A percentile compares a stretch with the other conserved stretches of the same genome.
These are phyloP conservation scores for Brachypteracias leptosomus DNA, from an alignment of 2,113 vertebrate genomes.

Conservation along the genomic window DNA sequence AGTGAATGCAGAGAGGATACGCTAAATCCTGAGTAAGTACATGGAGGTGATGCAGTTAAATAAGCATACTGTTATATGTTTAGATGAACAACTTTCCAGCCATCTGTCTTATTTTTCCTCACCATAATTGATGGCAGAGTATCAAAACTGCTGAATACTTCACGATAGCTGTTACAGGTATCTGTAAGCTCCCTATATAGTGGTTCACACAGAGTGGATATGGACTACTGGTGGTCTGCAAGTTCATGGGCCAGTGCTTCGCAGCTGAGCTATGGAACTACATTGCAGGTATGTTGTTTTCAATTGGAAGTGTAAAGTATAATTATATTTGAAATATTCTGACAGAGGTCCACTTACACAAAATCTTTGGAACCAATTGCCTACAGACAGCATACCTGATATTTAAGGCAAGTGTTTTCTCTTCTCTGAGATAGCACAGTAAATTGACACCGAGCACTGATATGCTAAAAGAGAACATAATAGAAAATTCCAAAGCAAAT, in stretches of 20 bases:
- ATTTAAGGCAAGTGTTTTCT: neutral
- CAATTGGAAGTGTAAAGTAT: neutral
- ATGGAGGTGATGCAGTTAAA: neutral
- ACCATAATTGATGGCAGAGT: neutral
- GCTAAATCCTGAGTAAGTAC: neutral
- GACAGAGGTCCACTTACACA: neutral
- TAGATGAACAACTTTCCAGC: neutral
- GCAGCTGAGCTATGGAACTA: neutral
- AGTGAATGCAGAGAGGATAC: neutral
- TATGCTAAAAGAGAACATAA: neutral
- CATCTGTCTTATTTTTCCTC: neutral
- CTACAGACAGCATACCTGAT: neutral
- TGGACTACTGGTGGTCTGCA: neutral
- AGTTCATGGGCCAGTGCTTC: neutral
- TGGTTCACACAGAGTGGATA: neutral
- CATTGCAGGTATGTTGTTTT: neutral
- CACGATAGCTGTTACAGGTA: neutral
- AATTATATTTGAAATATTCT: neutral
- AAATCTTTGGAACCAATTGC: neutral
- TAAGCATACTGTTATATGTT: neutral
- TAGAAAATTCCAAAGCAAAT: neutral
- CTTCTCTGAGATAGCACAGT: neutral
- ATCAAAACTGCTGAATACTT: neutral
- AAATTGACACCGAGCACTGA: neutral
- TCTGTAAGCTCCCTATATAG: neutral